These are phyloP conservation scores for Cryptotermes secundus DNA, from an alignment of 1,140 invertebrate species.

Conservation along the genomic window DNA sequence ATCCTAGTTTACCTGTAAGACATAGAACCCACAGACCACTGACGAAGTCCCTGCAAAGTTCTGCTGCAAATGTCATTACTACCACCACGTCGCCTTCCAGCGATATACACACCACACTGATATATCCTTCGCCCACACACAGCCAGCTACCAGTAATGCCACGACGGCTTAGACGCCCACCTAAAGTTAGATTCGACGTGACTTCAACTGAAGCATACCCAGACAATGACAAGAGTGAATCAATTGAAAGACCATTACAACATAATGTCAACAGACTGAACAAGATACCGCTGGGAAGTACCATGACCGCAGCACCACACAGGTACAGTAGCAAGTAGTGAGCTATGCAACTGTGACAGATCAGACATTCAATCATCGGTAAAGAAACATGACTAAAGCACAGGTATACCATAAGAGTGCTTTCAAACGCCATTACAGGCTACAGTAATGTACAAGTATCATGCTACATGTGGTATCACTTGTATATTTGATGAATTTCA, in stretches of 20 bases:
- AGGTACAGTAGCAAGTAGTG: background rate
- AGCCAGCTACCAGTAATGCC: background rate
- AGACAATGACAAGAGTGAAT: slow-evolving; percentile 24
- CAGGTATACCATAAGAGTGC: too few species aligned
- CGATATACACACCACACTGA: background rate
- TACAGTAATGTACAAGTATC: too few species aligned
- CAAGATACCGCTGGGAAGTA: slow-evolving; percentile 17
- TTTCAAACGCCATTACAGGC: too few species aligned
- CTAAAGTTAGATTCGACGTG: background rate
- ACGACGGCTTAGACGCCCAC: slow-evolving; percentile 15
- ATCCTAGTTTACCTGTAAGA: background rate
- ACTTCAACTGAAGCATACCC: slow-evolving; percentile 4
- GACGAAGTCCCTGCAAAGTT: too few species aligned
- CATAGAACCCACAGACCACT: background rate
- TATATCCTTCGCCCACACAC: background rate
- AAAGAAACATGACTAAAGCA: too few species aligned
- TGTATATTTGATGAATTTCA: too few species aligned
- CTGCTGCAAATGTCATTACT: background rate
- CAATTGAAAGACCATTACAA: slow-evolving; percentile 20
- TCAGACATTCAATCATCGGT: too few species aligned
- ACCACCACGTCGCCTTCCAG: background rate
- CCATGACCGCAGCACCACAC: background rate
- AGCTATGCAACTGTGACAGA: background rate
- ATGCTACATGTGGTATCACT: too few species aligned
- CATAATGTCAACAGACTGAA: slow-evolving; percentile 15